A percentile compares a stretch with the other conserved stretches of the same genome.
Conservation (phyloP, 2,113 vertebrate genomes). For the Cyphomyrus plagiostoma region DNA sequence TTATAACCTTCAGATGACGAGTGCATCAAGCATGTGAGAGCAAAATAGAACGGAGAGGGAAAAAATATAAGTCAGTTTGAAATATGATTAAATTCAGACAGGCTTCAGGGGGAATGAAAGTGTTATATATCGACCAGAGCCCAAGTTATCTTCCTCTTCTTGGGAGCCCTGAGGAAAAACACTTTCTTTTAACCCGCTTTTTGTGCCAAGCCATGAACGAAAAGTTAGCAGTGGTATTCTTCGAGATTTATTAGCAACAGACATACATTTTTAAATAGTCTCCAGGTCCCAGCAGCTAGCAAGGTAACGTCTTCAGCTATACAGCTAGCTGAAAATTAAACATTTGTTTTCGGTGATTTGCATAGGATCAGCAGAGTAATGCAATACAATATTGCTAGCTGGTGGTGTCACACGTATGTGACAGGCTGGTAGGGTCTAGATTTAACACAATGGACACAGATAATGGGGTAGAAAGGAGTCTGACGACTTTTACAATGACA, state of each 20-base stretch:
- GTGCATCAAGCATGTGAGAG: constrained; percentile 10
- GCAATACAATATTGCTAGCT: background rate
- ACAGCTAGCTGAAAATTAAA: background rate
- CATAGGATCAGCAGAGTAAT: background rate
- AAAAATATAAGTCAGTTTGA: constrained; percentile 26
- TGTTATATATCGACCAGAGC: constrained; percentile 15
- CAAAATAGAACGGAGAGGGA: constrained; percentile 6
- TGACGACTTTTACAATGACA: background rate
- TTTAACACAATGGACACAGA: background rate
- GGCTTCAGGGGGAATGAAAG: background rate
- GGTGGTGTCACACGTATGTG: background rate
- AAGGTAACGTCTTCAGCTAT: background rate
- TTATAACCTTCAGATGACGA: constrained; percentile 35
- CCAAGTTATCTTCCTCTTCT: constrained; percentile 7
- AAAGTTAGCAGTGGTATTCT: background rate
- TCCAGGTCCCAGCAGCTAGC: background rate
- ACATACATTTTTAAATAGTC: background rate
- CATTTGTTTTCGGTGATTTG: background rate
- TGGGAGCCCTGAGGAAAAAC: background rate
- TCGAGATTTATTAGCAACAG: background rate
- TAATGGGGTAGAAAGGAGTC: background rate
- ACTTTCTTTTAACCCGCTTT: constrained; percentile 8
- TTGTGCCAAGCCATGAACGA: background rate
- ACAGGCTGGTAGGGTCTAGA: background rate
- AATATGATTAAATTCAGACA: constrained; percentile 20